Conservation (phyloP, 2,888 invertebrate species). For the Callyntrura sp. region DNA sequence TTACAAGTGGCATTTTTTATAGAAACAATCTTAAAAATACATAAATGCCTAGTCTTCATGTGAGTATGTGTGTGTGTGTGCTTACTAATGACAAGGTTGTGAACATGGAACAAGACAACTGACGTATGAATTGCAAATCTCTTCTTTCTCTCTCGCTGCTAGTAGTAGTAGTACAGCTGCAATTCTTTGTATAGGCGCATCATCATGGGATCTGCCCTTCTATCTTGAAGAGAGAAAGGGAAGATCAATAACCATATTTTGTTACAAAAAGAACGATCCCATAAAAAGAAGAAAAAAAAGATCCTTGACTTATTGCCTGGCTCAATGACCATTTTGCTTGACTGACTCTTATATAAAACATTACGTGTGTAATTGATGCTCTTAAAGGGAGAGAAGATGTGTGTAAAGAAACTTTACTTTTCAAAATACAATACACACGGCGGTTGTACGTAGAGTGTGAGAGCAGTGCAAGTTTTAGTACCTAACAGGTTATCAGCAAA, state of each 20-base stretch:
- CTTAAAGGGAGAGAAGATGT: no score
- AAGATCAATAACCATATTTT: slow-evolving; percentile 7
- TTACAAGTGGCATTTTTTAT: neutral
- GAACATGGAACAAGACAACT: neutral
- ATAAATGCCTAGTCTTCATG: no score
- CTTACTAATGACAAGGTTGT: slow-evolving; percentile 5
- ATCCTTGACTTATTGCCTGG: neutral
- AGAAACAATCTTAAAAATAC: neutral
- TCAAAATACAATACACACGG: no score
- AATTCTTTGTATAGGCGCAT: neutral
- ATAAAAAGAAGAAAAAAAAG: neutral
- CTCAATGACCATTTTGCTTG: no score
- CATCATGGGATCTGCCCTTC: neutral
- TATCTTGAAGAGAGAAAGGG: no score
- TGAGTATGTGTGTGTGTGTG: no score
- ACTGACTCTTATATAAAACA: no score
- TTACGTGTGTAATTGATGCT: no score
- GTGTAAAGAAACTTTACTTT: no score
- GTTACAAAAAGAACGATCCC: neutral
- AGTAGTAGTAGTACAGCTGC: no score
- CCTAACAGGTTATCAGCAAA: neutral
- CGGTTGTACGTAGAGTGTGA: neutral
- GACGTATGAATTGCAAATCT: slow-evolving; percentile 12
- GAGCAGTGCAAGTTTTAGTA: neutral
- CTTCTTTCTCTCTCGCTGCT: no score